Conservation (phyloP, 2,113 vertebrate genomes). For the Opisthocomus hoazin region DNA sequence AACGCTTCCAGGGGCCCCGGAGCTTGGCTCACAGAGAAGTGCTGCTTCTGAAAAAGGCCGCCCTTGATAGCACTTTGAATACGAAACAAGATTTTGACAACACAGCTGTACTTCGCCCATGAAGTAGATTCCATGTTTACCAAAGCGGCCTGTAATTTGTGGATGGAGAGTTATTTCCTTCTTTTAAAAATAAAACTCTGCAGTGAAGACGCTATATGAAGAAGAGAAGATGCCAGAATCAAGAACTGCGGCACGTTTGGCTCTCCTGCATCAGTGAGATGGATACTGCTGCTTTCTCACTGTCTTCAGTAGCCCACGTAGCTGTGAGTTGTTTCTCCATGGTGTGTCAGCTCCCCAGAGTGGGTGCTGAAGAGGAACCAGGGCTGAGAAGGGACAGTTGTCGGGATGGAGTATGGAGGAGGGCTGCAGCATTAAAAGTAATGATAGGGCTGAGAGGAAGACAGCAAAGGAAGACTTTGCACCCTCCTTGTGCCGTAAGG, state of each 20-base stretch:
- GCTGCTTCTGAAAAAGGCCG: neutral
- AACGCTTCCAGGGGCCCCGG: neutral
- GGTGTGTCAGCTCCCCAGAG: neutral
- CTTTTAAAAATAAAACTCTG: slow-evolving; percentile 42
- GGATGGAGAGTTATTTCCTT: neutral
- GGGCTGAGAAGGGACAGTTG: neutral
- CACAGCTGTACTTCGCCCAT: neutral
- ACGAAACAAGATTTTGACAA: neutral
- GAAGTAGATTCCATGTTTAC: neutral
- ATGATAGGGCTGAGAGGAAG: neutral
- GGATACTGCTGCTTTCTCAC: neutral
- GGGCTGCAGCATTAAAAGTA: neutral
- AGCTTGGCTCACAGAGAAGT: neutral
- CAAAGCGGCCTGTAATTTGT: slow-evolving; percentile 23
- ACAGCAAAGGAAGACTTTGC: neutral
- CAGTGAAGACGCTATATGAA: neutral
- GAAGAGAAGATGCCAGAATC: neutral
- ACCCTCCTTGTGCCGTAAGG: neutral
- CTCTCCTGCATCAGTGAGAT: neutral
- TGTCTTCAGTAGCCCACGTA: neutral
- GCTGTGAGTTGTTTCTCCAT: neutral
- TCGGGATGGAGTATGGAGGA: neutral
- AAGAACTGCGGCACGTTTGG: neutral
- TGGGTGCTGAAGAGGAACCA: neutral
- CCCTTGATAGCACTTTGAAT: neutral